Evolutionary conservation across 2,113 vertebrate genomes (phyloP).

Genomic region (Anser cygnoides): DNA sequence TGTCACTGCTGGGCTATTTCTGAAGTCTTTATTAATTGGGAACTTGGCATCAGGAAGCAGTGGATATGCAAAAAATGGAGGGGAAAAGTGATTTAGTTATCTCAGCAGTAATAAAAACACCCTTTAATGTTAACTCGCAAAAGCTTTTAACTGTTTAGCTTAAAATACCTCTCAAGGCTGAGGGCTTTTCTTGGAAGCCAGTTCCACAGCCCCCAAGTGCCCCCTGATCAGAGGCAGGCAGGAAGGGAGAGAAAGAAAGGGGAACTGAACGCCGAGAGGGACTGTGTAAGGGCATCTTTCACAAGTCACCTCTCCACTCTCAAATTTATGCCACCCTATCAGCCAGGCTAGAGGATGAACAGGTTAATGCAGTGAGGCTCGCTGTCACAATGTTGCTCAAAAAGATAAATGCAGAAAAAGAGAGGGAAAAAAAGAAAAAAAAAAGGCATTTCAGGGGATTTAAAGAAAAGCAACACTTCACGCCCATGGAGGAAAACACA

Average conservation of each 20-base stretch:
- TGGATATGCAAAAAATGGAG: neutral
- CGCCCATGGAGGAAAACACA: neutral
- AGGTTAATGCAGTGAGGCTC: neutral
- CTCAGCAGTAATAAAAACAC: neutral
- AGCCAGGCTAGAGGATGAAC: neutral
- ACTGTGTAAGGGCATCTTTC: neutral
- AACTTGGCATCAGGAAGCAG: neutral
- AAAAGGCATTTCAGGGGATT: neutral
- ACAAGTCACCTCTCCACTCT: neutral
- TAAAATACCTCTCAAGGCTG: neutral
- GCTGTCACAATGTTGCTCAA: neutral
- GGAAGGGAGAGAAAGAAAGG: neutral
- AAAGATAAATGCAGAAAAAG: neutral
- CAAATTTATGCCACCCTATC: fast-evolving
- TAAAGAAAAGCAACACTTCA: neutral
- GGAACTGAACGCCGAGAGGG: neutral
- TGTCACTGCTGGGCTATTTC: neutral
- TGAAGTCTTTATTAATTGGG: neutral
- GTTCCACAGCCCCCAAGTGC: neutral
- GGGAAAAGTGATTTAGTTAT: neutral
- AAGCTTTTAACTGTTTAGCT: neutral
- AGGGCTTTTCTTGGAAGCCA: neutral
- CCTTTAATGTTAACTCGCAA: neutral
- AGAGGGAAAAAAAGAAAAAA: neutral
- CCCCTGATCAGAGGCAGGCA: neutral